phyloP scores from a whole-genome alignment of 2,113 vertebrate species.

The Illadopsis cleaveri region DNA sequence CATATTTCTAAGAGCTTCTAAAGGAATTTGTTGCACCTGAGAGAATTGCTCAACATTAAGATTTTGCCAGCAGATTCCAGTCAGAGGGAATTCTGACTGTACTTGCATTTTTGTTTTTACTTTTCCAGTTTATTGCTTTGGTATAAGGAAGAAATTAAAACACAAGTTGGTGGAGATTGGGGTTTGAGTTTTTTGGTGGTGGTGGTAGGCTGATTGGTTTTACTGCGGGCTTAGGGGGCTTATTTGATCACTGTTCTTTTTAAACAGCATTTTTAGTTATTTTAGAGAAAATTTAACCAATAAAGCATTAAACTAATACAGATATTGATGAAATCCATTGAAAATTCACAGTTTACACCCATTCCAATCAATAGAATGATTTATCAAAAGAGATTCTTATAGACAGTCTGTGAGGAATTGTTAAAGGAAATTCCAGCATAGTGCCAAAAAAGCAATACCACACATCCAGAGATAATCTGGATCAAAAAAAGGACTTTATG shows the following conservation, averaged over 20 bases:
- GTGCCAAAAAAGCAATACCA: neutral
- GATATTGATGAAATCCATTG: neutral
- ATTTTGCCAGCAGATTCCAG: neutral
- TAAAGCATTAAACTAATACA: neutral
- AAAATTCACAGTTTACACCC: neutral
- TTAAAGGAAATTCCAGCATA: neutral
- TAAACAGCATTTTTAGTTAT: neutral
- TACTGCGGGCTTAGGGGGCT: rapidly evolving
- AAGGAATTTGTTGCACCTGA: neutral
- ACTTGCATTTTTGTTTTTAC: neutral
- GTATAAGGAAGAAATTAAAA: neutral
- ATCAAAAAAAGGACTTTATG: neutral
- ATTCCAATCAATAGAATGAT: neutral
- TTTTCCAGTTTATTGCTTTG: neutral
- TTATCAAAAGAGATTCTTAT: neutral
- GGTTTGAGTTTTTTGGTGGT: neutral
- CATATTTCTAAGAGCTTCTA: neutral
- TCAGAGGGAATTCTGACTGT: neutral
- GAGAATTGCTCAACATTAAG: neutral
- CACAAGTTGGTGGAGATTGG: neutral
- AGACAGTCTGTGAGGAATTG: neutral
- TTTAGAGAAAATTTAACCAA: neutral
- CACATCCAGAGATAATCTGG: neutral
- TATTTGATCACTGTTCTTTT: neutral
- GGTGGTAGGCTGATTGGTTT: neutral